Conservation (phyloP, 2,797 vertebrate genomes). For the Mormyrops attenuatus region DNA sequence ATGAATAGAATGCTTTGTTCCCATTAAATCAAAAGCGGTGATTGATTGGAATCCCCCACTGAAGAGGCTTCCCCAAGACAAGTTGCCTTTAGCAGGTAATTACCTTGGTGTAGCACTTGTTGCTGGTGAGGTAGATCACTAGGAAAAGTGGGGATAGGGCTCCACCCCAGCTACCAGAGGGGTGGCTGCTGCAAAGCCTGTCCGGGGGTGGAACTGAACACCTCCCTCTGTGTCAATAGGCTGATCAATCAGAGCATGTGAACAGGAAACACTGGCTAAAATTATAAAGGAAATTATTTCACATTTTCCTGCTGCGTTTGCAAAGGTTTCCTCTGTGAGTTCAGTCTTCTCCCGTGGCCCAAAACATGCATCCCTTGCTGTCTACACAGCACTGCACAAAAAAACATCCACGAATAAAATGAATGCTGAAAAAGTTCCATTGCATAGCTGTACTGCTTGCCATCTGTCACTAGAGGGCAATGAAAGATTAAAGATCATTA, state of each 20-base stretch:
- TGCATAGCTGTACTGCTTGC: not conserved
- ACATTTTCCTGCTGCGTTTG: not conserved
- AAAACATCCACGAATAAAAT: not conserved
- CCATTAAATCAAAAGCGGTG: not conserved
- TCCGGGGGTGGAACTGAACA: slow-evolving; percentile 81
- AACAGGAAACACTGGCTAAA: not conserved
- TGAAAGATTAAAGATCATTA: not conserved
- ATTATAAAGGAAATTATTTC: not conserved
- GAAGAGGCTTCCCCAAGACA: not conserved
- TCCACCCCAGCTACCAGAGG: slow-evolving; percentile 88
- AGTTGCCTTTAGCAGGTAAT: not conserved
- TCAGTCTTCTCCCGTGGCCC: not conserved
- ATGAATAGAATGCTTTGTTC: not conserved
- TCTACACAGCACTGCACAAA: not conserved
- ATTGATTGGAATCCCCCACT: not conserved
- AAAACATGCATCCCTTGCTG: not conserved
- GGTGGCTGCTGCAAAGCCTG: slow-evolving; percentile 74
- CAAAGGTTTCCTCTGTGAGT: not conserved
- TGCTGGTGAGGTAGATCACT: slow-evolving; percentile 87
- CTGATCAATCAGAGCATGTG: slow-evolving; percentile 46
- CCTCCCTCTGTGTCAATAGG: slow-evolving; percentile 88
- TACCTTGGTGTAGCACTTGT: slow-evolving; percentile 82
- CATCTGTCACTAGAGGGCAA: not conserved
- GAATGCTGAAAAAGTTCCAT: not conserved
- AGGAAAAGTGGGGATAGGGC: slow-evolving; percentile 87